Evolutionary conservation across 2,797 vertebrate genomes (phyloP).

Genomic region (Heterohyrax brucei): DNA sequence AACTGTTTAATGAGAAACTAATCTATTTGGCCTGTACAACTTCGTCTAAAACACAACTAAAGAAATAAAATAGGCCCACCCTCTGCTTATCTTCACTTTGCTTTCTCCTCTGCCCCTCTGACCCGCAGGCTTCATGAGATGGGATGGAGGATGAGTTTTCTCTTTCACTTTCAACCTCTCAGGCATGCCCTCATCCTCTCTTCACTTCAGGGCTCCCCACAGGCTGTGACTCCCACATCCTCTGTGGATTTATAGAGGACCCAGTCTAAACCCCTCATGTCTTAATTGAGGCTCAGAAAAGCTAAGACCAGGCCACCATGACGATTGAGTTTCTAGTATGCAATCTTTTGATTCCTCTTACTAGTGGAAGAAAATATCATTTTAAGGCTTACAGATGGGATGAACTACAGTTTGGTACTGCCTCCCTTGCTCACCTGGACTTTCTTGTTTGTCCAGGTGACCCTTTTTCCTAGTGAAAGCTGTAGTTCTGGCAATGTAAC

Average conservation of each 20-base stretch:
- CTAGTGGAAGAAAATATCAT: neutral
- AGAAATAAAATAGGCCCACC: too few relatives aligned
- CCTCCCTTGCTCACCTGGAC: neutral
- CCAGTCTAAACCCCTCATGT: neutral
- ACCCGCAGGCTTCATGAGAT: neutral
- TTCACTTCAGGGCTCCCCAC: neutral
- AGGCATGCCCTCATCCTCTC: neutral
- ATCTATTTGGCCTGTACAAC: too few relatives aligned
- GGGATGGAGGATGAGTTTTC: neutral
- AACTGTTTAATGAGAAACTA: too few relatives aligned
- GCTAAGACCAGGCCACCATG: neutral
- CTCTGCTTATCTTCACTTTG: too few relatives aligned
- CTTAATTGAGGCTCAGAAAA: neutral
- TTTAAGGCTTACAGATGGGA: neutral
- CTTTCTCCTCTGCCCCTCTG: neutral
- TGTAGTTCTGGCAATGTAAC: neutral
- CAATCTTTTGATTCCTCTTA: neutral
- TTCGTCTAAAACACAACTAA: too few relatives aligned
- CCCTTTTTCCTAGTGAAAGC: neutral
- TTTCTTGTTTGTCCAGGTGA: neutral
- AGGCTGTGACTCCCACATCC: accelerated
- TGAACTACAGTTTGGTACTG: neutral
- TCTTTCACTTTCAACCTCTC: neutral
- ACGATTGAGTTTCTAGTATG: too few relatives aligned
- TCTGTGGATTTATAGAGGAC: neutral